Evolutionary conservation across 2,888 invertebrate genomes (phyloP), one percentile per base, ranked within the genome.

Genomic region (Orthosia incerta): DNA sequence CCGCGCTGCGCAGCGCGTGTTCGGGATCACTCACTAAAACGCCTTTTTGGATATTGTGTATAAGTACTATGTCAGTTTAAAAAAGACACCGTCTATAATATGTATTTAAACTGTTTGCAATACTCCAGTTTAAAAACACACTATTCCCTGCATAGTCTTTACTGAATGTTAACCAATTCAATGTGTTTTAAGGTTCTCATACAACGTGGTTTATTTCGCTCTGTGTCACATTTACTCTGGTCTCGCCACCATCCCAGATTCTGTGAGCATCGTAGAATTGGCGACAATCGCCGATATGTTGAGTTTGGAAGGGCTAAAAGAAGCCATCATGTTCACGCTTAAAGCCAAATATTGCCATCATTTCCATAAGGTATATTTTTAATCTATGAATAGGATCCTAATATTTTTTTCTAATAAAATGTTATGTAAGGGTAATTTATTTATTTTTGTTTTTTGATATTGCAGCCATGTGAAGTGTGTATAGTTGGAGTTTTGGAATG

Each of bases 141-240:
- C 39, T 39, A 39, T 39, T 9, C 9, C 39, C 39, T 39, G 9
- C 1, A 12, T 53, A 55, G 13, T 20, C 4, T 55, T 23, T 20
- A 55, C 5, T 39, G 15, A 23, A 74, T 76, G n/a, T 76, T 70
- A 79, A 62, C 18, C 18, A 12, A 79, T 51, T 62, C 11, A 45
- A 45, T 59, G 11, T 79, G 46, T 79, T 76, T 73, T 39, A 74
- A 98, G 98, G 71, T 98, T 98, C 93, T 97, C 98, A 0, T 98
- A 98, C 89, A 98, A 97, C 80, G 98, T 98, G 1, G 98, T 99
- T 5, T 98, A 99, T 93, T 99, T 99, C 95, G 98, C 99, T 0
- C 94, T 99, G 76, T 98, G 99, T 87, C 99, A 99, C 92, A 98
- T 99, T 83, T 99, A 99, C 91, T 99, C 99, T 76, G 99, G 99